Evolutionary conservation across 2,888 invertebrate species (phyloP), one percentile per base, ranked within the genome.

Genomic region (Trichogramma dendrolimi): DNA sequence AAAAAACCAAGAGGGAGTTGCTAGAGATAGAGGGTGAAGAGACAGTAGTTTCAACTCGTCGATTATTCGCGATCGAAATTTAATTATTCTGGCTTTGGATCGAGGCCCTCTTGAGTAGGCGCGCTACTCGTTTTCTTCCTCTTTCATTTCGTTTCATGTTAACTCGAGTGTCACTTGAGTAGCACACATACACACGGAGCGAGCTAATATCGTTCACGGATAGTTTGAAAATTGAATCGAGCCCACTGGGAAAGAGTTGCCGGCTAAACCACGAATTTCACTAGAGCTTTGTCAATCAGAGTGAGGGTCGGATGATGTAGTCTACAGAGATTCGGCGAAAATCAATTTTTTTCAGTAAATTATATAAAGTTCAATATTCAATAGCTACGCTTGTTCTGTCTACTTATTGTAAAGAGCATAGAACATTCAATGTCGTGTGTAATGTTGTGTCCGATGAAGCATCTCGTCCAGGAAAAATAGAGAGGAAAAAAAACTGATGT

Each of bases 11-110:
- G 7, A 41, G 39, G 47, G 47, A 55, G 48, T 27, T 27, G 27
- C 52, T 6, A 58, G 39, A 54, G 51, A 52, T 5, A 51, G 51
- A 58, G 52, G 14, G 27, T 42, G 58, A 47, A 27, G 40, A 39
- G 60, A 51, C 7, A 11, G 41, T 27, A 62, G 55, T 47, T 53
- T 55, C 59, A 46, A n/a, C 44, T 57, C 56, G n/a, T 55, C 44
- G 55, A 7, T 54, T 47, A 58, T 62, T 58, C 50, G 27, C 46
- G 52, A 57, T 60, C 57, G 53, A 60, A 60, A 63, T 63, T 60
- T 50, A 56, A 60, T 63, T 60, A 63, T 63, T 56, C 58, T 59
- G 55, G 27, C 27, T 27, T 27, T 27, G 27, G 27, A 3, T 27
- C 27, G 27, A 27, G 27, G 27, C 27, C 27, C 27, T 27, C 27